A percentile compares a stretch with the other conserved stretches of the same genome.
Conservation (phyloP, 2,888 invertebrate species). For the Ecdyonurus torrentis region DNA sequence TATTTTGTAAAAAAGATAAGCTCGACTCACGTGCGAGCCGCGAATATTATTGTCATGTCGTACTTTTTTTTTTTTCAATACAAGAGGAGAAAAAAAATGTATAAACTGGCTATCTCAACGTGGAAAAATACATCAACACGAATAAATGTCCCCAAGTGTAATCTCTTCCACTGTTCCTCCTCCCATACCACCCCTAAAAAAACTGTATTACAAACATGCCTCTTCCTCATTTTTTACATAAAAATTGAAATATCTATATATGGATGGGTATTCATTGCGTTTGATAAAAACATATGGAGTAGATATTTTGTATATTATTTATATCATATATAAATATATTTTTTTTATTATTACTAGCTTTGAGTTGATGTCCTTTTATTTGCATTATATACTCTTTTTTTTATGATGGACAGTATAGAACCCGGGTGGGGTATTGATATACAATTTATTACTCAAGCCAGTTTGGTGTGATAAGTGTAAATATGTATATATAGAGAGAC, state of each 20-base stretch:
- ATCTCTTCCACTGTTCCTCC: background rate
- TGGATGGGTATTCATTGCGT: background rate
- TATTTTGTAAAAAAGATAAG: background rate
- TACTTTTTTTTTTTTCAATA: background rate
- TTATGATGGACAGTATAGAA: background rate
- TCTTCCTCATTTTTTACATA: background rate
- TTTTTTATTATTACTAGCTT: background rate
- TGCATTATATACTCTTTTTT: background rate
- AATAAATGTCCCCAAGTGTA: slow-evolving; percentile 1
- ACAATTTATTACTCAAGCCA: background rate
- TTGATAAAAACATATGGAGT: background rate
- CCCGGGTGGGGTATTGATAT: background rate
- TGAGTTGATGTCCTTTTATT: background rate
- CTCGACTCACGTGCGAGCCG: background rate
- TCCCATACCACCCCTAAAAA: background rate
- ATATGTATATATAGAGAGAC: too few species aligned
- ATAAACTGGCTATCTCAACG: background rate
- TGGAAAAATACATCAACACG: slow-evolving; percentile 2
- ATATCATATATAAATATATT: background rate
- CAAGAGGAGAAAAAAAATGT: background rate
- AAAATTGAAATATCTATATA: background rate
- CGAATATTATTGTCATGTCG: background rate
- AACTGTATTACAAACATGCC: background rate
- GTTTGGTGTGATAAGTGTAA: slow-evolving; percentile 2
- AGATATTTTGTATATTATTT: background rate